Base-by-base conservation (phyloP, 2,797 vertebrate genomes). In the Percopsis omiscomaycus region DNA sequence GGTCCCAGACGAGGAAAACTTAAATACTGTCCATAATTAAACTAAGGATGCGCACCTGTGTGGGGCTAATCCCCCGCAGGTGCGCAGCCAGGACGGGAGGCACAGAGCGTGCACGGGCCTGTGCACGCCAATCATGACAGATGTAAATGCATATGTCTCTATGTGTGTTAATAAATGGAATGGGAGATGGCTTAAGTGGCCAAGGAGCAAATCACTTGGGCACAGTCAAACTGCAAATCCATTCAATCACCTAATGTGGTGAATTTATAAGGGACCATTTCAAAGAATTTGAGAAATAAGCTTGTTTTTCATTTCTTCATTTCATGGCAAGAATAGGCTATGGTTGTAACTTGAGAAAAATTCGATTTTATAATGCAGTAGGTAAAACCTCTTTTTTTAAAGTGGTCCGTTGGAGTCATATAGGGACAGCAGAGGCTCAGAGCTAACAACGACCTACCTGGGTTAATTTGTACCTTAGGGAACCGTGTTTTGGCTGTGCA, bases 181-280 rank as follows among this genome's bases (percentile, higher is more conserved):
- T 37, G 59, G 71, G 54, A 61, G 59, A 63, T 14, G 10, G 61
- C 61, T 74, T 64, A 66, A 64, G 72, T 59, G 68, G 69, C 61
- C 50, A 73, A 71, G 70, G 63, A 76, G 79, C 71, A 84, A 70
- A 81, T 85, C 81, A 78, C 84, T 86, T 81, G 73, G 77, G 75
- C 73, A 76, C 37, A 11, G 73, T 64, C 70, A 60, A 60, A 59
- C 78, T 84, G 66, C 44, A 69, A 74, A 76, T 83, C 75, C 74
- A 86, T 86, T 86, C 73, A 79, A 81, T 91, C 86, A 86, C 71
- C 61, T 81, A 84, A 87, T 76, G 73, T 73, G 71, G 60, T 55
- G 84, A 84, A 83, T 74, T 72, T 65, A 64, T 69, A 44, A 67
- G 76, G 52, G 47, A 58, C 42, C 55, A 55, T 29, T 58, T 60